These are phyloP conservation scores for Metalampra italica DNA, from an alignment of 2,888 invertebrate species.

Conservation along the genomic window DNA sequence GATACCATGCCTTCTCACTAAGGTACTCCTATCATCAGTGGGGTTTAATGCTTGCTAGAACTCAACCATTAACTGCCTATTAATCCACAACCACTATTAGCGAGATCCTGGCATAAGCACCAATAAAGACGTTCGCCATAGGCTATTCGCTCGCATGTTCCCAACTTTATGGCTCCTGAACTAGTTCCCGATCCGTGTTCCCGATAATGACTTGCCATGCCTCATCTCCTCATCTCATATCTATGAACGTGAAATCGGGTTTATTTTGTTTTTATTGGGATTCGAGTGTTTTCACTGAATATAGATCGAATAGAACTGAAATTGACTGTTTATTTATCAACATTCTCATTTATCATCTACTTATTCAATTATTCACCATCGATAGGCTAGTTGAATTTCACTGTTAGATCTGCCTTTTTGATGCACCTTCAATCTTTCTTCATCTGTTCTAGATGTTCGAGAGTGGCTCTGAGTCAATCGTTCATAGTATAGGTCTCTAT, in stretches of 20 bases:
- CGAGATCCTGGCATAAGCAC: neutral
- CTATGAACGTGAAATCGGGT: neutral
- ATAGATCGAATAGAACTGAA: too few relatives aligned
- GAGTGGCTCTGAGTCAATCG: too few relatives aligned
- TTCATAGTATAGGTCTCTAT: too few relatives aligned
- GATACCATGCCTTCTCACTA: too few relatives aligned
- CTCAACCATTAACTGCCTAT: neutral
- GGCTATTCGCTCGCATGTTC: neutral
- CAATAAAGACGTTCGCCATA: neutral
- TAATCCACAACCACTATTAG: neutral
- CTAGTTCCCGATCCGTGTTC: conserved; percentile 3
- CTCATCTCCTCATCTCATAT: too few relatives aligned
- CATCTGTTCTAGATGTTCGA: too few relatives aligned
- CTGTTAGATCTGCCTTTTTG: too few relatives aligned
- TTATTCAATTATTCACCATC: too few relatives aligned
- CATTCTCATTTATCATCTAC: too few relatives aligned
- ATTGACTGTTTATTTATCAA: too few relatives aligned
- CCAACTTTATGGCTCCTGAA: conserved; percentile 1
- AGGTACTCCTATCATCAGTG: neutral
- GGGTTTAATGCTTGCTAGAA: neutral
- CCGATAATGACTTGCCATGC: neutral
- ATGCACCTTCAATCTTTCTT: too few relatives aligned
- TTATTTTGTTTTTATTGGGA: conserved; percentile 2
- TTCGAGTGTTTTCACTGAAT: neutral
- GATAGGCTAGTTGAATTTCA: too few relatives aligned